phyloP scores from a whole-genome alignment of 2,113 vertebrate genomes.

The Nothoprocta perdicaria region DNA sequence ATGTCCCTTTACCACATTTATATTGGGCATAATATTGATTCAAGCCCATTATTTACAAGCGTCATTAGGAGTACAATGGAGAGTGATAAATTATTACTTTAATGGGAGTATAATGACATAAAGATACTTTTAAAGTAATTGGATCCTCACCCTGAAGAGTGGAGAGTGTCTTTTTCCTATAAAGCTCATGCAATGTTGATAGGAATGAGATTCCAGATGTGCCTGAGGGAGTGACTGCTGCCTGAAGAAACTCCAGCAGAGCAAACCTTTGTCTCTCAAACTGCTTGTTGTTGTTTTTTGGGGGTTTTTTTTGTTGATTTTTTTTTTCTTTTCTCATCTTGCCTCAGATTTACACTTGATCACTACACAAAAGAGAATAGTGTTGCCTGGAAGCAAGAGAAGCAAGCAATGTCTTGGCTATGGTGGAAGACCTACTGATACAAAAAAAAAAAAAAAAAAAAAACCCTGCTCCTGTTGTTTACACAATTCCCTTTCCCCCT shows the following conservation, averaged over 20 bases:
- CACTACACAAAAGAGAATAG: accelerated
- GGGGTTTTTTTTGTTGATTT: too few species aligned
- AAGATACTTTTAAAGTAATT: constrained; percentile 47
- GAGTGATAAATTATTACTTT: constrained; percentile 38
- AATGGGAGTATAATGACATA: constrained; percentile 49
- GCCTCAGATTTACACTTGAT: not conserved
- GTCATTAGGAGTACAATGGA: constrained; percentile 36
- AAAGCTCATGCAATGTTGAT: not conserved
- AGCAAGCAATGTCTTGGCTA: not conserved
- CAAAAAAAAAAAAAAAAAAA: accelerated
- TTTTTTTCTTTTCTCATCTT: too few species aligned
- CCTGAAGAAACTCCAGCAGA: not conserved
- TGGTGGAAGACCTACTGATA: not conserved
- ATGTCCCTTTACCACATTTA: constrained; percentile 10
- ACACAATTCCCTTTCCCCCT: not conserved
- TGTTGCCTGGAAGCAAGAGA: not conserved
- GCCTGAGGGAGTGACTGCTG: not conserved
- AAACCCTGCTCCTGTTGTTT: not conserved
- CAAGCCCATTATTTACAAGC: constrained; percentile 48
- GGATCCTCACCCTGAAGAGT: not conserved
- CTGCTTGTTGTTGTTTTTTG: not conserved
- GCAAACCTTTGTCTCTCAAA: not conserved
- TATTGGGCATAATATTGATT: not conserved
- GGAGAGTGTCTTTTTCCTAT: not conserved
- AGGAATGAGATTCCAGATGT: not conserved